Evolutionary conservation across 2,113 vertebrate genomes (phyloP), one percentile per base, ranked within the genome.

Genomic region (Triplophysa rosa): DNA sequence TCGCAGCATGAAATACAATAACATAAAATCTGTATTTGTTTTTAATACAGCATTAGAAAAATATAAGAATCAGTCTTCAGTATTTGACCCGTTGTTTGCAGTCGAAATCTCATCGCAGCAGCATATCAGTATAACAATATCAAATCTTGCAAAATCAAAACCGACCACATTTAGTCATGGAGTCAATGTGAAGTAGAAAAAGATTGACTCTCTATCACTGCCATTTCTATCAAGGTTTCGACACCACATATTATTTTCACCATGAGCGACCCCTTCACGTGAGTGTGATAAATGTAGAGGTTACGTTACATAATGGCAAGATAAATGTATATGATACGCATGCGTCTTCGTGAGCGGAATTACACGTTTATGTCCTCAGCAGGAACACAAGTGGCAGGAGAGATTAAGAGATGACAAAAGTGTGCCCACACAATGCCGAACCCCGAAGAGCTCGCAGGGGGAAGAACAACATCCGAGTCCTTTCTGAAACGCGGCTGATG

Each of bases 361-460:
- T 70, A 77, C 73, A 77, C 72, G 8, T 65, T 81, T n/a, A 13
- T 77, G 79, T 73, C 63, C 75, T 84, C 61, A 62, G 73, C 37
- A 29, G 52, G 77, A 76, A 66, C 67, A 29, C 14, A 37, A 42
- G 67, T 75, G 77, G 29, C 82, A 80, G 52, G 64, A 80, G 71
- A 67, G 69, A 80, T 67, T 74, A 80, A 26, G 17, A 49, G 40
- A 62, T 8, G 49, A 24, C 63, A 16, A 75, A 81, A 49, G 79
- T 47, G 71, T 73, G 66, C 64, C 64, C 64, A 76, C 79, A 75
- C 78, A 54, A 59, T n/a, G 45, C 29, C 17, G 23, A 42, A 59
- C 19, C 26, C 24, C 69, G 62, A 74, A 65, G 37, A 74, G 68
- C 68, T 72, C 9, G 21, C 45, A 2, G 29, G 37, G 47, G 49